These are phyloP conservation scores for Cladopsammia gracilis DNA, from an alignment of 64 coral and sea anemone genomes.

Conservation along the genomic window DNA sequence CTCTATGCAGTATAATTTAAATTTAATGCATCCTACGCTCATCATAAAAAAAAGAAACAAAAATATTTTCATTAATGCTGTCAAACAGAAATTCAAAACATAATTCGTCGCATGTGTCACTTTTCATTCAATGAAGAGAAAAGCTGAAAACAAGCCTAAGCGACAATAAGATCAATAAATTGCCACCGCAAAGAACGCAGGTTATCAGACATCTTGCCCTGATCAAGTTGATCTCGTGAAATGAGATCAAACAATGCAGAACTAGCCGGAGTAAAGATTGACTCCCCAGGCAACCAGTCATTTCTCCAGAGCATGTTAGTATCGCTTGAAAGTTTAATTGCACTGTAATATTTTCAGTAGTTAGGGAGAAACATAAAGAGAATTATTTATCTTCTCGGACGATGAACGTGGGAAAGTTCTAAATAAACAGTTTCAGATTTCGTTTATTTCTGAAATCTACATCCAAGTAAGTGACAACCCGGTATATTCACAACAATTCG, in stretches of 20 bases:
- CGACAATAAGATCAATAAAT: slow-evolving; percentile 29
- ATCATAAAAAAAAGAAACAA: background rate
- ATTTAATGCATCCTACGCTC: background rate
- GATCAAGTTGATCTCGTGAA: background rate
- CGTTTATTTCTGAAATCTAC: slow-evolving; percentile 42
- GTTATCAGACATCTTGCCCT: slow-evolving; percentile 23
- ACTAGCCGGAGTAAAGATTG: background rate
- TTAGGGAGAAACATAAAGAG: slow-evolving; percentile 1
- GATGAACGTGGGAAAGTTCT: slow-evolving; percentile 33
- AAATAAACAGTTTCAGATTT: slow-evolving; percentile 17
- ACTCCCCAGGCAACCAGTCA: slow-evolving; percentile 28
- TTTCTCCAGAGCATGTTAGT: slow-evolving; percentile 15
- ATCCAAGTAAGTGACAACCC: slow-evolving; percentile 15
- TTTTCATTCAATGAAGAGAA: slow-evolving; percentile 16
- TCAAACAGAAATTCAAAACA: slow-evolving; percentile 11
- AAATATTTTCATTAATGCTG: background rate
- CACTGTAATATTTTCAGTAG: slow-evolving; percentile 37
- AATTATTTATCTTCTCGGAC: slow-evolving; percentile 11
- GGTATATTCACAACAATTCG: background rate
- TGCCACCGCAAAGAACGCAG: slow-evolving; percentile 1
- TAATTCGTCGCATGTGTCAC: slow-evolving; percentile 50
- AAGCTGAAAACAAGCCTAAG: slow-evolving; percentile 13
- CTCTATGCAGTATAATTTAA: background rate
- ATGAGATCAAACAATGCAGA: slow-evolving; percentile 20
- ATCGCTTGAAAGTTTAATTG: slow-evolving; percentile 49